Base-by-base conservation (phyloP, 2,797 vertebrate genomes). In the Hippocampus kuda region DNA sequence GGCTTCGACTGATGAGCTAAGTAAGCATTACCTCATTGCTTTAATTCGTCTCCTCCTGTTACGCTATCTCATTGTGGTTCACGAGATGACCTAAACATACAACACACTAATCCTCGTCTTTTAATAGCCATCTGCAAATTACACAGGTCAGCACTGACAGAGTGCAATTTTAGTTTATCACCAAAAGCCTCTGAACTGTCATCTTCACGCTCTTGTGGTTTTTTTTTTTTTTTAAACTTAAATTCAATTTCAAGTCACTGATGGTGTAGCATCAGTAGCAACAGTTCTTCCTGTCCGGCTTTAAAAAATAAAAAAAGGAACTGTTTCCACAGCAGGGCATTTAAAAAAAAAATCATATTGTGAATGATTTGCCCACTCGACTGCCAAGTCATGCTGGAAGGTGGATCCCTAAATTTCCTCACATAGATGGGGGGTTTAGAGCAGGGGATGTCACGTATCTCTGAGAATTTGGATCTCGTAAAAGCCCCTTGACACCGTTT, bases 61-160 rank as follows among this genome's bases (percentile, higher is more conserved):
- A 42, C n/a, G 34, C 61, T 63, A 15, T 46, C 41, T 46, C 62
- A 64, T 64, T 26, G 62, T 26, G 62, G 62, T 26, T 9, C 12
- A 46, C 8, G 59, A 56, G 53, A 61, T 61, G 59, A 61, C 30
- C 59, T 34, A 61, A 61, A 34, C 59, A 61, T 10, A 18, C 18
- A 30, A 30, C 34, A 60, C 15, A 60, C 59, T 34, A 60, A 60
- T 60, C 27, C 38, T 16, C 22, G 8, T 64, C 62, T 64, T 64
- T 44, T 44, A 64, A 64, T 24, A 46, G 41, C 38, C 4, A 30
- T 34, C 62, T 64, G 41, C 4, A 3, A 64, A 64, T 44, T 10
- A 62, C 20, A n/a, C 60, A 41, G 60, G 38, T 62, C 60, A 62
- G 60, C 62, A 24, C n/a, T 64, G 62, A 64, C 41, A 42, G 4